Percentiles rank a stretch among this genome's conserved stretches.
Evolutionary conservation across 53 echinoderm and acorn worm species (phyloP).

Genomic region (Holothuria leucospilota): DNA sequence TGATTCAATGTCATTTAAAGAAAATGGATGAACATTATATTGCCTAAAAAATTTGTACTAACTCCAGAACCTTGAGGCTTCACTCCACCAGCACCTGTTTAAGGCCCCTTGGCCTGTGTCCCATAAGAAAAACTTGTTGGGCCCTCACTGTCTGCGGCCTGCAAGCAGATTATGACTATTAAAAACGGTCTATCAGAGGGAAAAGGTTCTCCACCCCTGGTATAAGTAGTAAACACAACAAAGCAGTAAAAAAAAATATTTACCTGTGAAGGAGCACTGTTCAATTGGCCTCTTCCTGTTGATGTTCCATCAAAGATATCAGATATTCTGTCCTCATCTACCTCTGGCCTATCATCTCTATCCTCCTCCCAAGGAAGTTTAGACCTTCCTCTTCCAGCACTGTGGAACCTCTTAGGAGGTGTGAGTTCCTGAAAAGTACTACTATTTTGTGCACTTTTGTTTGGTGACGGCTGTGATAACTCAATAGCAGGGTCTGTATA

Average conservation of each 20-base stretch:
- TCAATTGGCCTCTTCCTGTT: constrained; percentile 66
- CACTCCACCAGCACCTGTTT: too few relatives aligned
- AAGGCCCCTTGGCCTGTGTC: too few relatives aligned
- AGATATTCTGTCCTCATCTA: constrained; percentile 35
- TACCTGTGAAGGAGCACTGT: constrained; percentile 97
- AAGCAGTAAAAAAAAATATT: not conserved
- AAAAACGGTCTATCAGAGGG: too few relatives aligned
- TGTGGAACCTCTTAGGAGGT: constrained; percentile 87
- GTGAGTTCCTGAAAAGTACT: constrained; percentile 65
- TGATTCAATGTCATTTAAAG: too few relatives aligned
- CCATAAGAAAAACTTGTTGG: too few relatives aligned
- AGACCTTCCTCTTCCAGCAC: constrained; percentile 89
- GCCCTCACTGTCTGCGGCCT: too few relatives aligned
- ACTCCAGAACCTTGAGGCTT: too few relatives aligned
- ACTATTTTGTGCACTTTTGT: constrained; percentile 51
- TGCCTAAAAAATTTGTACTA: too few relatives aligned
- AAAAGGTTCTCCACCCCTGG: too few relatives aligned
- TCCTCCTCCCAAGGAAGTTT: constrained; percentile 98
- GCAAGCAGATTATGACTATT: too few relatives aligned
- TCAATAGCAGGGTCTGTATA: constrained; percentile 80
- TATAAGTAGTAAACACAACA: too few relatives aligned
- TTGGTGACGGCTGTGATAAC: constrained; percentile 85
- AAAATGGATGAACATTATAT: too few relatives aligned
- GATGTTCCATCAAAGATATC: constrained; percentile 45
- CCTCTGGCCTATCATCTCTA: constrained; percentile 66